Percentiles rank a stretch among this genome's conserved stretches.
These are phyloP conservation scores for Oceanodroma tethys DNA, from an alignment of 2,113 vertebrate species.

Conservation along the genomic window DNA sequence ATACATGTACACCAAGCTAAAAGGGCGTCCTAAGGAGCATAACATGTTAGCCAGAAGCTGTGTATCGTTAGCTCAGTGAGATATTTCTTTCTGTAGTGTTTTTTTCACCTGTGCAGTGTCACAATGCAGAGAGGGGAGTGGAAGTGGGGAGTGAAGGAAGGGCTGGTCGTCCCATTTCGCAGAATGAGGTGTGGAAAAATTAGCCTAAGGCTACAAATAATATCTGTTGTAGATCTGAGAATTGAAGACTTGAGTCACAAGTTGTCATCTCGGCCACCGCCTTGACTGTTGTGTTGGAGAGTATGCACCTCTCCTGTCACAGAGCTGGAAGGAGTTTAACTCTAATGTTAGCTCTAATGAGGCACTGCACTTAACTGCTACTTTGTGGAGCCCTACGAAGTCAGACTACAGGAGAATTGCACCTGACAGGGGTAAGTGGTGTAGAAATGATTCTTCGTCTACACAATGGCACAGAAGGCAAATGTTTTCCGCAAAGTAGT, in stretches of 20 bases:
- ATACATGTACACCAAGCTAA: not conserved
- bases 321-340: not conserved
- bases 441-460: not conserved
- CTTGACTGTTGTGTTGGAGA: not conserved
- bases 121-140: not conserved
- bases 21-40: not conserved
- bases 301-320: not conserved
- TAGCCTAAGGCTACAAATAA: not conserved
- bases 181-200: not conserved
- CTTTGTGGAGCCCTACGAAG: not conserved
- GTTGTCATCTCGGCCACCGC: not conserved
- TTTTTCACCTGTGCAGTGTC: not conserved
- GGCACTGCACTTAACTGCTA: not conserved
- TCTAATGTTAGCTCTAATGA: not conserved
- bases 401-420: not conserved
- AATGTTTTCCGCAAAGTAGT: not conserved
- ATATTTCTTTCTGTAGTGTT: not conserved
- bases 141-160: not conserved
- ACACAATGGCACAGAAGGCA: not conserved
- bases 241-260: not conserved
- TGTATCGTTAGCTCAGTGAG: not conserved
- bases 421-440: not conserved
- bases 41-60: not conserved
- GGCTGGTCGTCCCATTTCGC: not conserved
- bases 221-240: not conserved